Evolutionary conservation across 2,888 invertebrate genomes (phyloP), one percentile per base, ranked within the genome.

Genomic region (Zelleria hepariella): DNA sequence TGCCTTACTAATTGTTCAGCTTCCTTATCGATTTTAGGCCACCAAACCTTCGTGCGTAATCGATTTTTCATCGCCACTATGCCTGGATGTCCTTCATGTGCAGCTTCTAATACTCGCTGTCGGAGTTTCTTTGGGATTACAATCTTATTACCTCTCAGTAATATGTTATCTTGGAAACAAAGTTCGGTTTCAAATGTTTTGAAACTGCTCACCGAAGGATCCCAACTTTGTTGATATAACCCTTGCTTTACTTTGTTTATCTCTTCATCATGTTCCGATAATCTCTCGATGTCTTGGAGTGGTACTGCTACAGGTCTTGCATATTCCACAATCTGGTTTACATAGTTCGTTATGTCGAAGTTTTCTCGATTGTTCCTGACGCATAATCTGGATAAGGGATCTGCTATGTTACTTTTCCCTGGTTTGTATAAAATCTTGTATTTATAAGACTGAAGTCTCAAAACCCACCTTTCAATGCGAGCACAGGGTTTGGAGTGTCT

Each of bases 11-110:
- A 3, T 7, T 52, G 7, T 52, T 57, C 60, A 5, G 51, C 60
- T 24, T 60, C 51, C 32, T 60, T 57, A 18, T 60, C 52, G 23
- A 57, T 51, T 32, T 51, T 60, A 42, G 57, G 57, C 60, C 60
- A 57, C 60, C 57, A 56, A n/a, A 61, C 32, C 32, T 61, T 62
- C 2, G 59, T 47, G 21, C 77, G 57, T 1, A 77, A 59, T 18
- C 74, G 61, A 6, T 62, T 60, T 59, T 76, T 78, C 73, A 77
- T 77, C 0, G 68, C 63, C 0, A 70, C 72, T 2, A 74, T 71
- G 2, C 75, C 75, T 1, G 74, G 75, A 49, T 79, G 77, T 61
- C 63, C 60, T 55, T 60, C 49, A 23, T 63, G 61, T 0, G 61
- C 61, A 15, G 61, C 61, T 5, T 32, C 59, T 2, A 74, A 57